Conservation (phyloP, 2,797 vertebrate genomes). For the Oreortyx pictus region DNA sequence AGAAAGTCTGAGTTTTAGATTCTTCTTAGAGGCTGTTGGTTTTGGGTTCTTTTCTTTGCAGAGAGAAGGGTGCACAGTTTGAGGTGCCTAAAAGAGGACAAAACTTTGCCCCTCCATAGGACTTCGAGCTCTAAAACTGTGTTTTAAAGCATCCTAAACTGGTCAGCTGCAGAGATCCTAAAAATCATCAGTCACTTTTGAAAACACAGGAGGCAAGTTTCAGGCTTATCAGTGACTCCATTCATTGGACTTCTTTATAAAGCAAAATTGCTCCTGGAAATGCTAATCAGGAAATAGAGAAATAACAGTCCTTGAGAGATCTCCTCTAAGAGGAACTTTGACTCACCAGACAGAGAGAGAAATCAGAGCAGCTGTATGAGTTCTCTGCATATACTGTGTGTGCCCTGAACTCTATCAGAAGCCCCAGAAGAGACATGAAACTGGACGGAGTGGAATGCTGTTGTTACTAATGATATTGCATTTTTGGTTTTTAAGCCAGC, state of each 20-base stretch:
- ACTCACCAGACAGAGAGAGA: neutral
- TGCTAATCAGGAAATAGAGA: slow-evolving; percentile 50
- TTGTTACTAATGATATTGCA: neutral
- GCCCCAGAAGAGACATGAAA: neutral
- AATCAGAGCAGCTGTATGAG: slow-evolving; percentile 26
- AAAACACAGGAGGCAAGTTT: slow-evolving; percentile 1
- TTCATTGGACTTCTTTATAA: slow-evolving; percentile 42
- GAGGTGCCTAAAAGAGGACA: neutral
- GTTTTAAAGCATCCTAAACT: neutral
- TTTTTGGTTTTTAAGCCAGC: neutral
- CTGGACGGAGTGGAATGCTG: slow-evolving; percentile 6
- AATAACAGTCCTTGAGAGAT: slow-evolving; percentile 17
- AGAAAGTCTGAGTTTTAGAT: slow-evolving; percentile 12
- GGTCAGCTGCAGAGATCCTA: slow-evolving; percentile 34
- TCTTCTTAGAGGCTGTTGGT: slow-evolving; percentile 17
- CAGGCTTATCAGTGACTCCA: slow-evolving; percentile 38
- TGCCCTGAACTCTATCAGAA: slow-evolving; percentile 8
- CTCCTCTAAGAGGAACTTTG: slow-evolving; percentile 13
- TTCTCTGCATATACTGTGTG: neutral
- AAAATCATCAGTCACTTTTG: slow-evolving; percentile 20
- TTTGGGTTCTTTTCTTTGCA: neutral
- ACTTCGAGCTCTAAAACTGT: neutral
- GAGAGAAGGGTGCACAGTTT: neutral
- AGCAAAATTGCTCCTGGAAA: slow-evolving; percentile 56
- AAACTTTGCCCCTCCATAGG: neutral